phyloP scores from a whole-genome alignment of 2,113 vertebrate genomes.

The Australoheros scitulus region DNA sequence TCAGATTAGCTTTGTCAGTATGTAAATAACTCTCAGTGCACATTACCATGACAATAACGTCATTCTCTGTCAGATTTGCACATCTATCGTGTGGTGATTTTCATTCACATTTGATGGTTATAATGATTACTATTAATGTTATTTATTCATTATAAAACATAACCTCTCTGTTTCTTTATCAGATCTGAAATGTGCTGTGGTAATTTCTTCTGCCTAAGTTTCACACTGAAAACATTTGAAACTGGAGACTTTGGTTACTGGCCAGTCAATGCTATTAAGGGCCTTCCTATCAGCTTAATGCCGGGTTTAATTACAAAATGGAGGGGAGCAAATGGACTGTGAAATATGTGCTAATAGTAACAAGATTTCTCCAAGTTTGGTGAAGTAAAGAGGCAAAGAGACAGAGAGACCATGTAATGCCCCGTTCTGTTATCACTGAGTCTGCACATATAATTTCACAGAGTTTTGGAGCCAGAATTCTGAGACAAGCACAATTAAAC shows the following conservation, averaged over 20 bases:
- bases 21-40: neutral
- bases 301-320: conserved; percentile 79
- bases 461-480: conserved; percentile 76
- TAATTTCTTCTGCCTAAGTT: conserved; percentile 15
- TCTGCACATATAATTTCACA: conserved; percentile 83
- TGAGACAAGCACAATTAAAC: conserved; percentile 82
- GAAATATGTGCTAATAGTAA: conserved; percentile 90
- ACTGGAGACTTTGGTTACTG: conserved; percentile 51
- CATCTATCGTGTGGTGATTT: neutral
- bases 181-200: neutral
- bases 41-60: conserved; percentile 1
- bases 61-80: neutral
- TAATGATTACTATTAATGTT: neutral
- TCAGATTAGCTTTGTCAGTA: neutral
- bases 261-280: conserved; percentile 69
- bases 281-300: conserved; percentile 74
- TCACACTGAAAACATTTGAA: conserved; percentile 45
- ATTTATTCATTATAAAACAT: conserved; percentile 6
- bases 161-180: neutral
- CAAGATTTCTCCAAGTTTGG: conserved; percentile 79
- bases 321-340: conserved; percentile 83
- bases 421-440: conserved; percentile 71
- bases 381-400: conserved; percentile 41
- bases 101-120: neutral
- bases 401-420: conserved; percentile 67